Percentiles rank a stretch among this genome's conserved stretches.
phyloP scores from a whole-genome alignment of 2,888 invertebrate genomes.

The Teinopalpus imperialis region DNA sequence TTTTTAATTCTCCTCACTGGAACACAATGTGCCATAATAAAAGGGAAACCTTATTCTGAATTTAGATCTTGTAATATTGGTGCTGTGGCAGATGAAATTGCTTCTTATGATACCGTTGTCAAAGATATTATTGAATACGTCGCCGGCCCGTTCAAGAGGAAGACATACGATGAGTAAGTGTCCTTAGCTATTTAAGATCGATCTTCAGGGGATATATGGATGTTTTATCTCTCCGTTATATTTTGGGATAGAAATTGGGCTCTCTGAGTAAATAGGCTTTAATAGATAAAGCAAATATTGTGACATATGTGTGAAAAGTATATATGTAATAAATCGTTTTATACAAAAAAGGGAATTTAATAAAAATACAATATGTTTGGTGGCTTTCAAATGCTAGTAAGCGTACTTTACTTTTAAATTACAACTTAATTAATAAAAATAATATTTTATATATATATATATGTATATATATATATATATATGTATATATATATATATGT shows the following conservation, averaged over 20 bases:
- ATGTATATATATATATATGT: too few relatives aligned
- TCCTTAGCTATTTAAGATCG: conserved; percentile 18
- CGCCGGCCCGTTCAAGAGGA: conserved; percentile 78
- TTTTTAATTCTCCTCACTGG: conserved; percentile 27
- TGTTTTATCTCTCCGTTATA: conserved; percentile 6
- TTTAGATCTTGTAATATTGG: conserved; percentile 44
- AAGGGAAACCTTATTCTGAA: conserved; percentile 36
- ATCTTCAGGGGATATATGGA: conserved; percentile 5
- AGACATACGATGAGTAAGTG: conserved; percentile 79
- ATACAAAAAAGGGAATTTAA: too few relatives aligned
- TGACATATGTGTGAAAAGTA: too few relatives aligned
- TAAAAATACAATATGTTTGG: too few relatives aligned
- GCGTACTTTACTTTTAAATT: too few relatives aligned
- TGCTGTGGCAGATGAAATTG: conserved; percentile 79
- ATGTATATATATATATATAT: too few relatives aligned
- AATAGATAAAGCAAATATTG: not conserved
- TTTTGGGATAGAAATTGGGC: conserved; percentile 2
- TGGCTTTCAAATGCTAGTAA: too few relatives aligned
- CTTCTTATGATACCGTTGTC: conserved; percentile 76
- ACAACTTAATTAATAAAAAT: too few relatives aligned
- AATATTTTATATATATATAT: too few relatives aligned
- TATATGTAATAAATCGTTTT: too few relatives aligned
- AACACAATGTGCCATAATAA: conserved; percentile 35
- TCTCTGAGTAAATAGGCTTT: too few relatives aligned
- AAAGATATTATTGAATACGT: conserved; percentile 75